Evolutionary conservation across 2,888 invertebrate genomes (phyloP).

Genomic region (Ptychoptera contaminata): DNA sequence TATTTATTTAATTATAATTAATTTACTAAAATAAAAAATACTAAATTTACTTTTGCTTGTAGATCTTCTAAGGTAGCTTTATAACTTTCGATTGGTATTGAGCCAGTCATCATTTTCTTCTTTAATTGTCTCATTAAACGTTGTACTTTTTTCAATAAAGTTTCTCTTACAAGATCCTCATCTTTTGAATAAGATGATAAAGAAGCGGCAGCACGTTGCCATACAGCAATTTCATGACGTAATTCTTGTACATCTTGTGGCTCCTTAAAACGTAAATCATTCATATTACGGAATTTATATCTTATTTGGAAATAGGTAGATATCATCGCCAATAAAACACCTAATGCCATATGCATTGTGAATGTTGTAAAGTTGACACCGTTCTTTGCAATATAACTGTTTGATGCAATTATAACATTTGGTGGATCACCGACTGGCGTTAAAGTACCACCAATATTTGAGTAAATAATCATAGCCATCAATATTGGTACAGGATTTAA

Average conservation of each 20-base stretch:
- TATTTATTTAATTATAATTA: not conserved
- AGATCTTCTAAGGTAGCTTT: slow-evolving; percentile 39
- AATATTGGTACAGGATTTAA: slow-evolving; percentile 76
- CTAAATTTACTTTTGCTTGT: slow-evolving; percentile 35
- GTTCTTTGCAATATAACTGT: slow-evolving; percentile 34
- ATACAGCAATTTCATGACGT: slow-evolving; percentile 69
- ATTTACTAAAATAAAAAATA: not conserved
- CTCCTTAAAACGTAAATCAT: slow-evolving; percentile 52
- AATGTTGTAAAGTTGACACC: slow-evolving; percentile 71
- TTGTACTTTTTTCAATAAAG: slow-evolving; percentile 59
- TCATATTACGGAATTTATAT: slow-evolving; percentile 55
- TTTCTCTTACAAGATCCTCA: slow-evolving; percentile 64
- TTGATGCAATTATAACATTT: slow-evolving; percentile 31
- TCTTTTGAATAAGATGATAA: slow-evolving; percentile 72
- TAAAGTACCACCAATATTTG: slow-evolving; percentile 80
- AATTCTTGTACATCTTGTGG: slow-evolving; percentile 56
- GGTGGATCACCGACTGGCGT: slow-evolving; percentile 90
- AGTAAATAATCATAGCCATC: slow-evolving; percentile 77
- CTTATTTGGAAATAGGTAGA: slow-evolving; percentile 60
- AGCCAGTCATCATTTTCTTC: slow-evolving; percentile 38
- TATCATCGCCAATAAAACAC: slow-evolving; percentile 50
- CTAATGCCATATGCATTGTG: slow-evolving; percentile 66
- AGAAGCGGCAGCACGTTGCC: slow-evolving; percentile 65
- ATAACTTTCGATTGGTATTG: slow-evolving; percentile 41
- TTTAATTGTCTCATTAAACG: slow-evolving; percentile 47